phyloP scores from a whole-genome alignment of 2,797 vertebrate species.

The Gephyroberyx darwinii region DNA sequence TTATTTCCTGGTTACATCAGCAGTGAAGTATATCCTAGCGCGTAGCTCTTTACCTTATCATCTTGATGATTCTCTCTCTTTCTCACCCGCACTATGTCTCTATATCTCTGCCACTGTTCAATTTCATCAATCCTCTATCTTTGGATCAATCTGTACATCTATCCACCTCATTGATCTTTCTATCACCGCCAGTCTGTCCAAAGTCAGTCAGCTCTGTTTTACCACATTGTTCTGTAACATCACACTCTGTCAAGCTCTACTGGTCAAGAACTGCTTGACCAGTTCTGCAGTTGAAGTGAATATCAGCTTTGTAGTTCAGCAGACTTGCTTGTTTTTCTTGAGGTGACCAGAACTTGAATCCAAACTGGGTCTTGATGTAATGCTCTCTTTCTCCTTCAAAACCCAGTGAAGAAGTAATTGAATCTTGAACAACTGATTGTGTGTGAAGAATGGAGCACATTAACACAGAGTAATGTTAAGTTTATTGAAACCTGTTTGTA shows the following conservation, averaged over 20 bases:
- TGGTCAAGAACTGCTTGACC: not conserved
- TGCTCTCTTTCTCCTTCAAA: not conserved
- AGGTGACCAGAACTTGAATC: too few species aligned
- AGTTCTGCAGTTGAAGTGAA: not conserved
- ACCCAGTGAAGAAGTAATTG: not conserved
- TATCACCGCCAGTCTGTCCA: not conserved
- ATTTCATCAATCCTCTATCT: slow-evolving; percentile 13
- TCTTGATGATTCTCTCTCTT: not conserved
- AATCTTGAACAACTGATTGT: not conserved
- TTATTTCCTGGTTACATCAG: not conserved
- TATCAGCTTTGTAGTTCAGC: not conserved
- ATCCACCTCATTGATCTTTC: slow-evolving; percentile 2
- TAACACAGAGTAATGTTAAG: not conserved
- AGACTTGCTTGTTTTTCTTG: not conserved
- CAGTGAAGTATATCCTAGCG: not conserved
- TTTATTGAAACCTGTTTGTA: not conserved
- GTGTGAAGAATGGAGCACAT: not conserved
- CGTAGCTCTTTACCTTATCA: not conserved
- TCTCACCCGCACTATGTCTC: not conserved
- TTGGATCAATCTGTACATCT: slow-evolving; percentile 6
- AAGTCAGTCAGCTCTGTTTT: not conserved
- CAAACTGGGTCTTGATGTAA: not conserved
- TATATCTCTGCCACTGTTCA: not conserved
- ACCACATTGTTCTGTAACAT: not conserved
- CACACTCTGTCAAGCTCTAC: not conserved